Base-by-base conservation (phyloP, 2,888 invertebrate genomes). In the Drosophila neotestacea region DNA sequence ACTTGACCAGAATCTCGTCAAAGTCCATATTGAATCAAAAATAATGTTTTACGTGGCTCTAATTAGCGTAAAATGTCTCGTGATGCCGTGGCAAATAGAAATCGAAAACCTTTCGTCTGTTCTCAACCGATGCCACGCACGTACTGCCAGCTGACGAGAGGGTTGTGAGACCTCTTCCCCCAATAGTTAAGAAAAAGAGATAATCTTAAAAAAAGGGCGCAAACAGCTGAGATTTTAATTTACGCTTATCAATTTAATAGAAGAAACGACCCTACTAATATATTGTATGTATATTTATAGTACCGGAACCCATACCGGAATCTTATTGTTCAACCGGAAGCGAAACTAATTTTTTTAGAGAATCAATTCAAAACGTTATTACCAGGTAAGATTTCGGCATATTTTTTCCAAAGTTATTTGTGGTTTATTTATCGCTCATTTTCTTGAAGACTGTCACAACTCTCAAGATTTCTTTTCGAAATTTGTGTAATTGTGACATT, bases 1-100 rank as follows among this genome's bases (percentile, higher is more conserved):
- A 94, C 76, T 93, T 92, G 62, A 89, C 89, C 27, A 94, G 83
- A 92, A 94, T 94, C 38, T 90, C 89, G 74, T 94, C 94, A 36
- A 94, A 92, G 81, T 93, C 92, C 82, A 92, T 86, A 47, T 16
- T 47, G 22, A 47, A n/a, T 44, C 11, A 9, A 28, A 6, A 47
- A 4, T 44, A 32, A 47, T 51, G 51, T 27, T 61, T 51, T 38
- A 42, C 47, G 60, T 39, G 44, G 46, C n/a, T 60, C 10, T 52
- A 73, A 63, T 69, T 60, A 67, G 46, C 4, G 41, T 22, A 3
- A 22, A 28, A 30, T 27, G 6, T 41, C 36, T n/a, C 16, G 10
- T 22, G 22, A 22, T n/a, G 41, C 9, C 22, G 7, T 32, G 41
- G 16, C 52, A 28, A 56, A 42, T 32, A 39, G 39, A 59, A 67